Conservation (phyloP, 1,140 invertebrate genomes). For the roundworm (Caenorhabditis elegans) region DNA sequence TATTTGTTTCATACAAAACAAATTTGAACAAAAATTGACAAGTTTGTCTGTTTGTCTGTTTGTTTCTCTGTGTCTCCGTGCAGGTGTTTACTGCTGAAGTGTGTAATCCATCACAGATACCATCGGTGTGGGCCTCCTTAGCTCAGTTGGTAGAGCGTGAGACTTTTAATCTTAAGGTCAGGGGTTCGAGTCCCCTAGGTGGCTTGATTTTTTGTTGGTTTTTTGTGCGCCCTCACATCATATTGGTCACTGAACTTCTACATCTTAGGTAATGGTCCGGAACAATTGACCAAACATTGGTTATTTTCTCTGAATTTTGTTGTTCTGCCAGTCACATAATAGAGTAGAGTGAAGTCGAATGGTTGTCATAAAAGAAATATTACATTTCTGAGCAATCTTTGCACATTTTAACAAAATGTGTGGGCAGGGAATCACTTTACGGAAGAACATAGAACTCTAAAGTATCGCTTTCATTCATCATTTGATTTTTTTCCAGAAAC, state of each 20-base stretch:
- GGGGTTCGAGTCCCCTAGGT: conserved; percentile 1
- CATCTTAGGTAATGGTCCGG: neutral
- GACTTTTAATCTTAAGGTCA: conserved; percentile 8
- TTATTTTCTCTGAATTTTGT: conserved; percentile 10
- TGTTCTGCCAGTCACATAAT: neutral
- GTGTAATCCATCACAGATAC: neutral
- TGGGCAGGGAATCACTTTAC: neutral
- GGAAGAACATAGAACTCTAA: neutral
- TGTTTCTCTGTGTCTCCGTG: neutral
- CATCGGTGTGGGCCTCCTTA: neutral
- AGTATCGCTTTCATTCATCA: neutral
- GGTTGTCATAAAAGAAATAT: neutral
- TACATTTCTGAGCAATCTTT: neutral
- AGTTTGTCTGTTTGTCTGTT: no score
- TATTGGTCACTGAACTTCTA: conserved; percentile 1
- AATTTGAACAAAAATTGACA: no score
- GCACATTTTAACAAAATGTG: conserved; percentile 10
- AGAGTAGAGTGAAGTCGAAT: neutral
- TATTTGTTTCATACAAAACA: no score
- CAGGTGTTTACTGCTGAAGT: no score
- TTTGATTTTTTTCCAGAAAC: conserved; percentile 48
- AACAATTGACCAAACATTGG: neutral
- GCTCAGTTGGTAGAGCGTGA: conserved; percentile 7
- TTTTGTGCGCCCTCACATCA: neutral
- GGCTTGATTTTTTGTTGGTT: conserved; percentile 15